These are phyloP conservation scores for Hanleya hanleyi DNA, from an alignment of 2,888 invertebrate genomes.

Conservation along the genomic window DNA sequence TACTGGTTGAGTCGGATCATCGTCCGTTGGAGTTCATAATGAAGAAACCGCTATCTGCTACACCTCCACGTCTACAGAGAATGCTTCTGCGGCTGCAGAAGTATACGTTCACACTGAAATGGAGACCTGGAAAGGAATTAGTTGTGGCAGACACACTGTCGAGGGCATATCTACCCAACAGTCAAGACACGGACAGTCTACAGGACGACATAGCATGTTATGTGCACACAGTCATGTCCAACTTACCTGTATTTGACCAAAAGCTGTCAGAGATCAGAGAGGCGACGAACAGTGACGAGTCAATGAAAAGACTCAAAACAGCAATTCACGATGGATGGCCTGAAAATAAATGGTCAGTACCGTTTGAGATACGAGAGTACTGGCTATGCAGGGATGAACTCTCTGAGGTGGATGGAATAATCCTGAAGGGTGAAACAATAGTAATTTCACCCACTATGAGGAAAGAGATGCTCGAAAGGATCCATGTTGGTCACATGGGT, in stretches of 20 bases:
- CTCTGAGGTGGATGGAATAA: conserved; percentile 6
- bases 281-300: conserved; percentile 22
- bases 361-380: conserved; percentile 20
- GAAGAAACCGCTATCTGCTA: conserved; percentile 11
- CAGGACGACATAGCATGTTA: conserved; percentile 24
- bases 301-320: neutral
- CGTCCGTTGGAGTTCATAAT: conserved; percentile 19
- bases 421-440: conserved; percentile 16
- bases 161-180: neutral
- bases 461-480: conserved; percentile 16
- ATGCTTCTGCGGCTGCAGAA: conserved; percentile 18
- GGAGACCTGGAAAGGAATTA: neutral
- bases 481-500: conserved; percentile 40
- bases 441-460: conserved; percentile 7
- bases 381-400: conserved; percentile 20
- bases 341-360: conserved; percentile 11
- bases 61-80: conserved; percentile 11
- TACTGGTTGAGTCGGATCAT: conserved; percentile 21
- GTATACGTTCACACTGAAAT: conserved; percentile 7
- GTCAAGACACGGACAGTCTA: neutral
- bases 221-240: conserved; percentile 30
- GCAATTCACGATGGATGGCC: conserved; percentile 16
- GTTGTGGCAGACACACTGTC: neutral
- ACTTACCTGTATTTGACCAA: conserved; percentile 27
- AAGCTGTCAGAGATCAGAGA: conserved; percentile 29